Evolutionary conservation across 2,113 vertebrate genomes (phyloP).

Genomic region (Cephalophus harveyi): DNA sequence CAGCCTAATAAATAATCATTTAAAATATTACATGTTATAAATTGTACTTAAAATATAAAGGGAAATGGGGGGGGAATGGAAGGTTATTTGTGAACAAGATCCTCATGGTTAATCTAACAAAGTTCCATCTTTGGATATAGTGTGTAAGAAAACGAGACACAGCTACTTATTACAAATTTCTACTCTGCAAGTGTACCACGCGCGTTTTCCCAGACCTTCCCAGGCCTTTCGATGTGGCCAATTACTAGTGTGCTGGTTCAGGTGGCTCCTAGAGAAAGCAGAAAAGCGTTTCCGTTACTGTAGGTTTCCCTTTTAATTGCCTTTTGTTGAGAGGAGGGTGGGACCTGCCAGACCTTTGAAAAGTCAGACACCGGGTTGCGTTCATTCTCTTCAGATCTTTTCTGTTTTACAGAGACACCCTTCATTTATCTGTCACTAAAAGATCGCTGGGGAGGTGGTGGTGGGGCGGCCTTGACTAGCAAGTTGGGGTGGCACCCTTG

Average conservation of each 20-base stretch:
- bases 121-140: neutral
- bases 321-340: neutral
- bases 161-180: neutral
- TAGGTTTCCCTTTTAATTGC: neutral
- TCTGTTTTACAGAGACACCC: neutral
- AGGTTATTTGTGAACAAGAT: neutral
- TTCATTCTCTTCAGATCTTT: neutral
- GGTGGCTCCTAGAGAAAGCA: accelerated
- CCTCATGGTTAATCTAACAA: neutral
- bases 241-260: neutral
- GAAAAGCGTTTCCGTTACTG: neutral
- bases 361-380: neutral
- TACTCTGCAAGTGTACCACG: accelerated
- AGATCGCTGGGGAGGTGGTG: neutral
- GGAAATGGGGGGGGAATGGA: neutral
- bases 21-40: neutral
- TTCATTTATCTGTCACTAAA: neutral
- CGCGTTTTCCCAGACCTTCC: accelerated
- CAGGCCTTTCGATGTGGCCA: accelerated
- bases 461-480: neutral
- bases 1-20: neutral
- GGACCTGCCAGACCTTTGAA: neutral
- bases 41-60: neutral
- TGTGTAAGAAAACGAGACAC: neutral
- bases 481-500: too few relatives aligned